Base-by-base conservation (phyloP, 2,797 vertebrate genomes). In the Darevskia nairensis region DNA sequence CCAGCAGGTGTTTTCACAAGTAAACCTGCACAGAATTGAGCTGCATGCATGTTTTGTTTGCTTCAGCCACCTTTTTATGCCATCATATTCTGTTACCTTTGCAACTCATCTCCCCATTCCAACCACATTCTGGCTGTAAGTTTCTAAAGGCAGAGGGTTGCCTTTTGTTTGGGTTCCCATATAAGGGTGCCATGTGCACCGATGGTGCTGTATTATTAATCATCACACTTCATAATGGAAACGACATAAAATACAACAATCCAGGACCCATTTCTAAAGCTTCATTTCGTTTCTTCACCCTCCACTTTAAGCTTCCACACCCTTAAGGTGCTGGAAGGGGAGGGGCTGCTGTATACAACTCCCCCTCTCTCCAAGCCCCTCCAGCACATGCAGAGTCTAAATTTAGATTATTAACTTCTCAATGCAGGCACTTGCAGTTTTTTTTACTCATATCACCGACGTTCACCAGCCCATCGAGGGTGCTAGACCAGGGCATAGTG, bases 31-130 rank as follows among this genome's bases (percentile, higher is more conserved):
- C 15, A 59, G n/a, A 21, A 84, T 4, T 17, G 6, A 3, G 17
- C 27, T 85, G 55, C 35, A 7, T 8, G 0, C 21, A 61, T 59
- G 80, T 83, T 8, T 72, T 15, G 75, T 10, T 66, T 93, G 78
- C 90, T 91, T 41, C 91, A 94, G 44, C 90, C 75, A 64, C 29
- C 8, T 74, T 74, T 71, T 79, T 17, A 1, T 23, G 23, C 44
- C 27, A 61, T 4, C 17, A 4, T 29, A 19, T 23, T 19, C 35
- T 15, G 15, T 25, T 35, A 27, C 23, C 64, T 10, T 13, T 4
- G 44, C n/a, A 71, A 44, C 35, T 39, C 75, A 19, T 27, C 23
- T 29, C 27, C 46, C 44, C 29, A 29, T 17, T 50, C 21, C 32
- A 55, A 3, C 69, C 74, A n/a, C 35, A 61, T 64, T 61, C 15